These are phyloP conservation scores for Drosophila repleta DNA, from an alignment of 1,140 invertebrate species.

Conservation along the genomic window DNA sequence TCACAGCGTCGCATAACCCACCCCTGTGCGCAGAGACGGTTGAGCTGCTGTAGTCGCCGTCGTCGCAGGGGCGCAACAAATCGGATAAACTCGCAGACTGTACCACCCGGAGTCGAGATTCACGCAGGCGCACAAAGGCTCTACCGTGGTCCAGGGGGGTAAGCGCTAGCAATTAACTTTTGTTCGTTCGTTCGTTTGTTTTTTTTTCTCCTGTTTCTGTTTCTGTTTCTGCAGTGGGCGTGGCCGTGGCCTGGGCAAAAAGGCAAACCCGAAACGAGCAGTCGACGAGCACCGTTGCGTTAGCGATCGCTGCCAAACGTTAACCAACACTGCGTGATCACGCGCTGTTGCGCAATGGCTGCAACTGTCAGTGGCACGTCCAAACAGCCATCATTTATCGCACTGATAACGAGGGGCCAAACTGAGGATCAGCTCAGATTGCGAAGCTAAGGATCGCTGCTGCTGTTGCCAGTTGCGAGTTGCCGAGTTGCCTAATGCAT, in stretches of 20 bases:
- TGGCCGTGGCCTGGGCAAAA: constrained; percentile 28
- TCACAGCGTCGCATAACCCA: constrained; percentile 75
- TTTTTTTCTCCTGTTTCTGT: background rate
- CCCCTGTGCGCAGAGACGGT: constrained; percentile 33
- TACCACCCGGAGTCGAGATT: constrained; percentile 53
- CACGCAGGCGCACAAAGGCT: constrained; percentile 64
- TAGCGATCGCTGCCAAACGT: constrained; percentile 33
- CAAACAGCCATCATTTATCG: constrained; percentile 56
- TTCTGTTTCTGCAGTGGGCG: constrained; percentile 32
- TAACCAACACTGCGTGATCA: constrained; percentile 57
- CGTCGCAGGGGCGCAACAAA: constrained; percentile 65
- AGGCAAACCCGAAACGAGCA: constrained; percentile 38
- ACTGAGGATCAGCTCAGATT: constrained; percentile 38
- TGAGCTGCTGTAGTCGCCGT: constrained; percentile 4
- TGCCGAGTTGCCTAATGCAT: background rate
- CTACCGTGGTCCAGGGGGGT: constrained; percentile 34
- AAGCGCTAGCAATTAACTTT: constrained; percentile 75
- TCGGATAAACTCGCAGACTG: constrained; percentile 78
- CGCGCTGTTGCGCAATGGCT: background rate
- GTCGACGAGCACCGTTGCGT: constrained; percentile 14
- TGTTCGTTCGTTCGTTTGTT: constrained; percentile 44
- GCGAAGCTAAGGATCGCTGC: constrained; percentile 3
- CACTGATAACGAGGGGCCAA: constrained; percentile 25
- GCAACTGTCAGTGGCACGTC: constrained; percentile 61
- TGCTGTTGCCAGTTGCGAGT: background rate